These are phyloP conservation scores for Bembecia ichneumoniformis DNA, from an alignment of 2,888 invertebrate species.

Conservation along the genomic window DNA sequence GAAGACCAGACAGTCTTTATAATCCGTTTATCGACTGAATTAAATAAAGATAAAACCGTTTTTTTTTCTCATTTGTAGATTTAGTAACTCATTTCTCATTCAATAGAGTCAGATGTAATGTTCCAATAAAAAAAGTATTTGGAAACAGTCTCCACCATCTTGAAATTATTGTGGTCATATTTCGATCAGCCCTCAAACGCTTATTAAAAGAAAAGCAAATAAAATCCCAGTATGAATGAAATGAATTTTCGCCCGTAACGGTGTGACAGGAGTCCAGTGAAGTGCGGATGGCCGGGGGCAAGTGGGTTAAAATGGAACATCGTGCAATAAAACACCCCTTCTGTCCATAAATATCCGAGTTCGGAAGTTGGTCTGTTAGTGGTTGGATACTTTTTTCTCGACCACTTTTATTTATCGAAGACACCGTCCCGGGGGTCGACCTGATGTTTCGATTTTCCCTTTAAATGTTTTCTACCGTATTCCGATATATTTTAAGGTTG, in stretches of 20 bases:
- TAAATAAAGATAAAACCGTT: no score
- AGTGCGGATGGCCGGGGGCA: slow-evolving; percentile 66
- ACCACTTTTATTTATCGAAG: slow-evolving; percentile 60
- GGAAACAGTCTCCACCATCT: no score
- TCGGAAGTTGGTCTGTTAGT: slow-evolving; percentile 69
- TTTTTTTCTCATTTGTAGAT: no score
- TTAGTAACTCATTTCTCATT: no score
- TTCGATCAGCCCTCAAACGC: background rate
- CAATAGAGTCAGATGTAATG: no score
- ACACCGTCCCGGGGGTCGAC: slow-evolving; percentile 30
- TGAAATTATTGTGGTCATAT: background rate
- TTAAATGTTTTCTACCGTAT: no score
- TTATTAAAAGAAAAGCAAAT: background rate
- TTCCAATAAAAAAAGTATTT: no score
- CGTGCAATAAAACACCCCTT: slow-evolving; percentile 66
- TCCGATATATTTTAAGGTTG: no score
- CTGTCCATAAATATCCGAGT: slow-evolving; percentile 67
- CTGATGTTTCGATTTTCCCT: background rate
- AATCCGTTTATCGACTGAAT: no score
- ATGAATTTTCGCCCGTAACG: slow-evolving; percentile 6
- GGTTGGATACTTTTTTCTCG: slow-evolving; percentile 54
- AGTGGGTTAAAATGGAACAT: slow-evolving; percentile 66
- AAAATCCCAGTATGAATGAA: background rate
- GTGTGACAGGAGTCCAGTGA: slow-evolving; percentile 33
- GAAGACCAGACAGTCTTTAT: no score